Evolutionary conservation across 2,797 vertebrate genomes (phyloP).

Genomic region (Dallia pectoralis): DNA sequence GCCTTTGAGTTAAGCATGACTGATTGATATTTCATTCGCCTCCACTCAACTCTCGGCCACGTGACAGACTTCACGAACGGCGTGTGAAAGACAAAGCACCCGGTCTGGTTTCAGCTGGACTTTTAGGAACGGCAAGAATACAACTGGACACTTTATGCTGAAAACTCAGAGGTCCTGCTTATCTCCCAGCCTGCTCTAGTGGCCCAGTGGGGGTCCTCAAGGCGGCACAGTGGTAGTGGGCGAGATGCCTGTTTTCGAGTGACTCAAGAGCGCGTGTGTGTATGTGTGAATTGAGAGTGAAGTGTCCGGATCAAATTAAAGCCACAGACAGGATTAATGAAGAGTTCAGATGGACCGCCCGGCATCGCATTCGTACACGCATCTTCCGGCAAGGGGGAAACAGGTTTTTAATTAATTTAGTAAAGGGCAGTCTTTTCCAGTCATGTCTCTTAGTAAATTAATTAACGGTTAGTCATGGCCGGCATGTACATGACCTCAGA

Average conservation of each 20-base stretch:
- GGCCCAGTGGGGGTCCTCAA: conserved; percentile 50
- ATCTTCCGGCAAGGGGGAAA: neutral
- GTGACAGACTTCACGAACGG: neutral
- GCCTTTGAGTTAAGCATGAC: no score
- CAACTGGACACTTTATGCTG: conserved; percentile 4
- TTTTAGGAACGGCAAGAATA: neutral
- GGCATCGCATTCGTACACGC: conserved; percentile 5
- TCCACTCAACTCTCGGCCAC: no score
- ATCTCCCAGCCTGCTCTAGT: conserved; percentile 41
- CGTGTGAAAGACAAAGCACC: neutral
- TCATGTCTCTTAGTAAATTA: neutral
- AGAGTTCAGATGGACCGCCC: conserved; percentile 44
- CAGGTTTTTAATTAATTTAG: neutral
- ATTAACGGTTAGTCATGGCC: neutral
- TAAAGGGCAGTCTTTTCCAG: neutral
- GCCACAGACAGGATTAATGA: conserved; percentile 49
- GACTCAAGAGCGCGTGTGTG: conserved; percentile 28
- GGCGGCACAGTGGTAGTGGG: conserved; percentile 44
- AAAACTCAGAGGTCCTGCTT: neutral
- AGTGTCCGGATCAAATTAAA: conserved; percentile 51
- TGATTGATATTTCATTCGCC: no score
- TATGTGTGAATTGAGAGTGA: conserved; percentile 36
- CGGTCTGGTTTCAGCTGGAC: neutral
- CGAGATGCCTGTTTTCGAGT: conserved; percentile 48
- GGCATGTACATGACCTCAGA: neutral